Base-by-base conservation (phyloP, 1,140 invertebrate species). In the Conus ventricosus region DNA sequence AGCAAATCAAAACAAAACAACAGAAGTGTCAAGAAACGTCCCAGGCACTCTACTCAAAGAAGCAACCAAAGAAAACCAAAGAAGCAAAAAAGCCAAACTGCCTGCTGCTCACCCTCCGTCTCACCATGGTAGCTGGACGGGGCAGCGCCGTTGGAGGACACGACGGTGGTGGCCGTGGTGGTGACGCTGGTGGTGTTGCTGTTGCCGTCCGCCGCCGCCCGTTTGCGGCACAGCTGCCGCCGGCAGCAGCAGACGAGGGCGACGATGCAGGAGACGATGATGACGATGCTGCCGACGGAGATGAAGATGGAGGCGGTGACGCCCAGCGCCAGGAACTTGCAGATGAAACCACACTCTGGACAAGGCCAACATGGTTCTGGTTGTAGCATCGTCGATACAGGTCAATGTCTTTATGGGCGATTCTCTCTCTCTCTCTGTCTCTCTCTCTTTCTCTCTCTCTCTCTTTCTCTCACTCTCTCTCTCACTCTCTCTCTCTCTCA, bases 231-330 rank as follows among this genome's bases (percentile, higher is more conserved):
- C 53, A 92, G 86, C 20, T 90, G 87, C 55, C 90, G 87, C 20
- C 91, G 82, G 88, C 92, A 93, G 85, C 92, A 94, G 87, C 92
- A 94, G 83, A 92, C 89, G 25, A 93, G 86, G 25, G 92, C 91
- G 6, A 93, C 91, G 27, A 93, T 86, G 85, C 91, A 93, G 8
- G 93, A 92, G 10, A 94, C 83, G 39, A 93, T 57, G 23, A 94
- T 91, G 78, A 94, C 91, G 75, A 94, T 91, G 90, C 92, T 93
- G 27, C 92, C 93, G 1, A 94, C 92, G 10, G 93, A 93, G 84
- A 94, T 94, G 67, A 92, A 92, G 60, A 94, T 92, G 54, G 93
- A 92, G 5, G 93, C 93, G 11, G 93, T 93, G 15, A 94, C 91
- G 39, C 93, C 93, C 0, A 94, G 91, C 4, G 92, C 90, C 71